phyloP scores from a whole-genome alignment of 2,113 vertebrate genomes.

The Saccopteryx leptura region DNA sequence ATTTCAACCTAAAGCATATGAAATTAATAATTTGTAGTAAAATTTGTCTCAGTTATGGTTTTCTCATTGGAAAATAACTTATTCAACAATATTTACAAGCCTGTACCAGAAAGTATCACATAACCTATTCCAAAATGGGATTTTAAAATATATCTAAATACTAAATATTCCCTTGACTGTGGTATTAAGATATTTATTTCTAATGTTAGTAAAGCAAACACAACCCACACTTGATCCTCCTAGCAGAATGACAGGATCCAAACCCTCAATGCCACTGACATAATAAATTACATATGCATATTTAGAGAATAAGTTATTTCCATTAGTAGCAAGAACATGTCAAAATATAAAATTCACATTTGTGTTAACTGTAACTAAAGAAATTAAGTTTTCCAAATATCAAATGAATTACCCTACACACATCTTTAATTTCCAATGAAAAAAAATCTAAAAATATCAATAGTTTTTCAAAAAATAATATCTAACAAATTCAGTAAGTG shows the following conservation, averaged over 20 bases:
- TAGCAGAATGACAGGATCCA: conserved; percentile 13
- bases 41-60: neutral
- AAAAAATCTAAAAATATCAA: conserved; percentile 27
- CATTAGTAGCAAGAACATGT: neutral
- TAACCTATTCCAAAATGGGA: neutral
- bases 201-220: conserved; percentile 14
- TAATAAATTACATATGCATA: neutral
- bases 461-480: conserved; percentile 15
- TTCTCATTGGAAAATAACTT: conserved; percentile 43
- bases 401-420: conserved; percentile 51
- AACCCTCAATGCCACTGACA: neutral
- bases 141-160: neutral
- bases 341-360: conserved; percentile 54
- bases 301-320: conserved; percentile 26
- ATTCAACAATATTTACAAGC: conserved; percentile 20
- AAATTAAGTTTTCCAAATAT: conserved; percentile 53
- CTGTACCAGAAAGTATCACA: conserved; percentile 12
- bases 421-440: conserved; percentile 22
- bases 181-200: conserved; percentile 18
- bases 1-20: neutral
- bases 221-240: neutral
- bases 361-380: neutral
- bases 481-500: conserved; percentile 28
- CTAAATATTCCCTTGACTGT: neutral
- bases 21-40: neutral